Conservation (phyloP, 1,140 invertebrate species). For the Drosophila persimilis region DNA sequence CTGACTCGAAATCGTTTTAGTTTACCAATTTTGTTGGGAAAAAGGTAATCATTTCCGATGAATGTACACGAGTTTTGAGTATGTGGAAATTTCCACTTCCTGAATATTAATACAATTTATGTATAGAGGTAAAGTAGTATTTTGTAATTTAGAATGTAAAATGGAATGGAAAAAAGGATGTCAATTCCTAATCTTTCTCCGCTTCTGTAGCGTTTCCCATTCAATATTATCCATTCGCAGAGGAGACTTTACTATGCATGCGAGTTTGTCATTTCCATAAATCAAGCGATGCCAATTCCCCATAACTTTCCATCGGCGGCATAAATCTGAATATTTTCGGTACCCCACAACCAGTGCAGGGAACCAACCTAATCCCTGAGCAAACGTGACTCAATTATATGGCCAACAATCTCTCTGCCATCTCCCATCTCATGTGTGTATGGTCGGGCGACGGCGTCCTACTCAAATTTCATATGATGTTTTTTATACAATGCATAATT, state of each 20-base stretch:
- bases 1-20: background rate
- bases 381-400: conserved; percentile 83
- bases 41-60: background rate
- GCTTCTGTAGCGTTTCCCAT: background rate
- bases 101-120: no score
- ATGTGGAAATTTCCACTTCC: no score
- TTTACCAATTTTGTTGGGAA: background rate
- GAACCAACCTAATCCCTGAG: conserved; percentile 55
- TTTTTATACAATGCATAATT: conserved; percentile 73
- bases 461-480: conserved; percentile 65
- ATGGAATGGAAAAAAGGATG: no score
- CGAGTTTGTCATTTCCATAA: conserved; percentile 52
- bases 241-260: conserved; percentile 33
- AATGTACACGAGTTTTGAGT: no score
- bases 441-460: conserved; percentile 17
- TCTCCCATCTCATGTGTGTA: conserved; percentile 26
- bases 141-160: no score
- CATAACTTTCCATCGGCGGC: conserved; percentile 54
- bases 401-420: conserved; percentile 39
- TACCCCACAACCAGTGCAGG: conserved; percentile 16
- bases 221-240: conserved; percentile 5
- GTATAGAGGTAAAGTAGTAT: no score
- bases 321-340: conserved; percentile 75
- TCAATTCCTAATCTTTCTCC: no score
- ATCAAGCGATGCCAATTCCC: conserved; percentile 55